Conservation (phyloP, 2,888 invertebrate genomes). For the Caenorhabditis wallacei region DNA sequence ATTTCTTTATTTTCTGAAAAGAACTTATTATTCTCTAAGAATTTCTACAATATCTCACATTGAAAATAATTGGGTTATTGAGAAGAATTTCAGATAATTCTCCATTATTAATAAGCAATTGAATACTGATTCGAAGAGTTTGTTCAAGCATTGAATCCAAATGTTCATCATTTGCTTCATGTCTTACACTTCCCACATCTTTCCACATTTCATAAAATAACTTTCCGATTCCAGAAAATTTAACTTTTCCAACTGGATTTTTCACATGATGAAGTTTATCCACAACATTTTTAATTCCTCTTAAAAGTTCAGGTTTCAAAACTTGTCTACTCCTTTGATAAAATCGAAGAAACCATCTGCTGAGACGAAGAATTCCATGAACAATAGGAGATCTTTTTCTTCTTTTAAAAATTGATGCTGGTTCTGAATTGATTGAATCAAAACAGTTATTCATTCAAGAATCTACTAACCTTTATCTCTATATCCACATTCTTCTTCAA, state of each 20-base stretch:
- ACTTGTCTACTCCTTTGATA: conserved; percentile 15
- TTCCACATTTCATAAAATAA: conserved; percentile 41
- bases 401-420: neutral
- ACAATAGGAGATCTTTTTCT: conserved; percentile 18
- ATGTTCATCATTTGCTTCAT: conserved; percentile 16
- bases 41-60: conserved; percentile 1
- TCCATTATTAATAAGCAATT: conserved; percentile 11
- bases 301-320: conserved; percentile 27
- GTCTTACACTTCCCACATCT: conserved; percentile 3
- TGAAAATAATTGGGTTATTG: conserved; percentile 16
- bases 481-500: conserved; percentile 40
- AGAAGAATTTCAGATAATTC: conserved; percentile 35
- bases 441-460: neutral
- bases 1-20: conserved; percentile 35
- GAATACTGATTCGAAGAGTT: conserved; percentile 37
- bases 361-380: conserved; percentile 18
- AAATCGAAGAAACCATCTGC: conserved; percentile 13
- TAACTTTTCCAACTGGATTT: neutral
- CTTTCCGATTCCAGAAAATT: neutral
- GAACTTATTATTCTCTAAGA: neutral
- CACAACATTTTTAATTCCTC: neutral
- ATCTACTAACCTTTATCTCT: conserved; percentile 8
- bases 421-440: neutral
- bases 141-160: conserved; percentile 37
- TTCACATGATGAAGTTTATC: conserved; percentile 6